Evolutionary conservation across 2,888 invertebrate species (phyloP), one percentile per base, ranked within the genome.

Genomic region (Caenorhabditis sp.): DNA sequence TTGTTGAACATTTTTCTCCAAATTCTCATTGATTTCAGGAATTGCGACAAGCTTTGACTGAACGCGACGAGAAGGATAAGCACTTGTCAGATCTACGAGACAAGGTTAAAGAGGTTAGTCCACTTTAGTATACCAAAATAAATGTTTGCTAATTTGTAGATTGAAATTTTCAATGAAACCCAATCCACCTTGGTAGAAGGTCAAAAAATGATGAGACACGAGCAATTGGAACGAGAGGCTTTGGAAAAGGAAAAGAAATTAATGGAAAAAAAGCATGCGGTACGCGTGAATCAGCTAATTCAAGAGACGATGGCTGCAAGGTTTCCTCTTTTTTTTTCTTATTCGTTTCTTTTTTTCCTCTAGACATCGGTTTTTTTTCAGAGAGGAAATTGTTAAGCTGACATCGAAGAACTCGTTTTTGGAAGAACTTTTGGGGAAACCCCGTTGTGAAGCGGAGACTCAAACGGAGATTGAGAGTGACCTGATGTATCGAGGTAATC

Each of bases 31-130:
- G n/a, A 58, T 76, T 78, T 43, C 73, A 86, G 69, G 83, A 87
- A 54, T 63, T 85, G 17, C 75, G 81, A 1, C 70, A 74, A 31
- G 78, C 78, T 12, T 20, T 78, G 52, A 53, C 75, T n/a, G 83
- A 85, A 59, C 63, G 80, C 53, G 82, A 82, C 52, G 83, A 84
- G 26, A 87, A 86, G 64, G 86, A 87, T 50, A 72, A 76, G 50
- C 86, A 87, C 72, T 69, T 87, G 36, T 59, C 67, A 36, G 83
- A 87, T 65, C 70, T 88, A 64, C 67, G 87, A 20, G 84, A 83
- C n/a, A 75, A 84, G 58, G 73, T 87, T 14, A 81, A 84, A 58
- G 86, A 87, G 70, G 83, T 87, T 20, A 10, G 1, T 50, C 5
- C 20, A 26, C 52, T 8, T 14, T 17, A 10, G 23, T 49, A n/a